Evolutionary conservation across 2,113 vertebrate species (phyloP).

Genomic region (Henicopernis longicauda): DNA sequence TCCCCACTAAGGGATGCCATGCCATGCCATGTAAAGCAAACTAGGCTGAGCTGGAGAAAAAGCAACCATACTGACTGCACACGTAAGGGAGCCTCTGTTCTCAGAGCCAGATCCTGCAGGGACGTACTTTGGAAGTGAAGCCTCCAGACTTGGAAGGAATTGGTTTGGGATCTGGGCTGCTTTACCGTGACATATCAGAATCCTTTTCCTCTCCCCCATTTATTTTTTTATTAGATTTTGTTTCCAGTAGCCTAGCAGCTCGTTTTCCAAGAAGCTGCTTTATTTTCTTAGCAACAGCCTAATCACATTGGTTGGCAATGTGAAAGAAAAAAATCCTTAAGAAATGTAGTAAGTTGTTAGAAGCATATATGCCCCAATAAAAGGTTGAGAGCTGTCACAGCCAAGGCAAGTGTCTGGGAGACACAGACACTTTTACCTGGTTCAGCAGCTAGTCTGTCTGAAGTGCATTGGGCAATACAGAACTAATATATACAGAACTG

Average conservation of each 20-base stretch:
- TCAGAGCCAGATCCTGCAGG: not conserved
- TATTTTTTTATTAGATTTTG: not conserved
- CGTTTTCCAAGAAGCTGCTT: not conserved
- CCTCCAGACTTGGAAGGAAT: not conserved
- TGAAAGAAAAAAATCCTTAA: not conserved
- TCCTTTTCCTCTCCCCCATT: not conserved
- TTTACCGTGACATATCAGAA: not conserved
- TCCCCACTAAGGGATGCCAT: not conserved
- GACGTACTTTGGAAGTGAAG: not conserved
- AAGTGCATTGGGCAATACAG: not conserved
- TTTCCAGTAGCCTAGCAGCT: not conserved
- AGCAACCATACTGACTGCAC: rapidly evolving
- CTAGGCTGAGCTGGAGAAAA: not conserved
- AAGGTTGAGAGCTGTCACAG: not conserved
- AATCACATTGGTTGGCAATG: not conserved
- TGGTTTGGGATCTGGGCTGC: not conserved
- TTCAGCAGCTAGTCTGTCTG: not conserved
- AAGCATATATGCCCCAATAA: not conserved
- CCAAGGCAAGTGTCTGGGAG: not conserved
- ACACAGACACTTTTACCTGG: not conserved
- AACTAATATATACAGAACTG: not conserved
- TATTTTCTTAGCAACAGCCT: not conserved
- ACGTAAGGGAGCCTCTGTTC: not conserved
- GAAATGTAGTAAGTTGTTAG: not conserved
- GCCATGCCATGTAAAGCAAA: not conserved